Conservation (phyloP, 2,797 vertebrate species). For the Gymnothorax reevesii region DNA sequence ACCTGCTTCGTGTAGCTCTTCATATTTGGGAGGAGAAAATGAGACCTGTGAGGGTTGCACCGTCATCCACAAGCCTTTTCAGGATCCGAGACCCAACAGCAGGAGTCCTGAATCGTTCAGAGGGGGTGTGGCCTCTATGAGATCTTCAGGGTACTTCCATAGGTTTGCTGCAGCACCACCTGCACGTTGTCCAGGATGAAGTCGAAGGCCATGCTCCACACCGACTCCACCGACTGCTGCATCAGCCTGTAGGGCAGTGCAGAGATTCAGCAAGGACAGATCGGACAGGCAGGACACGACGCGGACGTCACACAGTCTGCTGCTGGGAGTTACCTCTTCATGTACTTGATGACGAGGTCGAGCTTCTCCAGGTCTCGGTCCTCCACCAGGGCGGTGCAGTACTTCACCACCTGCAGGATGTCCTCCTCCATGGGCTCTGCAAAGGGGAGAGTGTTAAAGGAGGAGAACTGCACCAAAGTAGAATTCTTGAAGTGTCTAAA, state of each 20-base stretch:
- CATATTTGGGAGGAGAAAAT: background rate
- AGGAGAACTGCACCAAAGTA: background rate
- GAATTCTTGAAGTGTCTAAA: no score
- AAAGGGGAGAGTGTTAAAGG: background rate
- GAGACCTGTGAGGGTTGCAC: background rate
- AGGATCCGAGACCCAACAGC: background rate
- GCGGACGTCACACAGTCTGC: no score
- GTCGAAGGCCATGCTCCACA: conserved; percentile 99
- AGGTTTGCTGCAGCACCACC: conserved; percentile 93
- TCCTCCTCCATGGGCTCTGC: conserved; percentile 99
- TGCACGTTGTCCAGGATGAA: conserved; percentile 99
- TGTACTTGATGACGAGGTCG: conserved; percentile 96
- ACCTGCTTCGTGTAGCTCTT: background rate
- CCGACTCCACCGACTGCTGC: conserved; percentile 95
- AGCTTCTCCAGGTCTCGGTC: conserved; percentile 96
- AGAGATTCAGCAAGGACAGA: background rate
- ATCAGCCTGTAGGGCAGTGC: conserved; percentile 78
- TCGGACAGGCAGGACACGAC: background rate
- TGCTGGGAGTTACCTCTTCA: conserved; percentile 79
- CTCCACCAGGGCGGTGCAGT: conserved; percentile 96
- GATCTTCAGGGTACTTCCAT: conserved; percentile 95
- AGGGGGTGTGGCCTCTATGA: conserved; percentile 63
- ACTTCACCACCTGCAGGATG: conserved; percentile 95
- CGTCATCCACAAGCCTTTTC: background rate
- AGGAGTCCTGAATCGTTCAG: conserved; percentile 2